Conservation (phyloP, 2,113 vertebrate genomes). For the Peromyscus californicus region DNA sequence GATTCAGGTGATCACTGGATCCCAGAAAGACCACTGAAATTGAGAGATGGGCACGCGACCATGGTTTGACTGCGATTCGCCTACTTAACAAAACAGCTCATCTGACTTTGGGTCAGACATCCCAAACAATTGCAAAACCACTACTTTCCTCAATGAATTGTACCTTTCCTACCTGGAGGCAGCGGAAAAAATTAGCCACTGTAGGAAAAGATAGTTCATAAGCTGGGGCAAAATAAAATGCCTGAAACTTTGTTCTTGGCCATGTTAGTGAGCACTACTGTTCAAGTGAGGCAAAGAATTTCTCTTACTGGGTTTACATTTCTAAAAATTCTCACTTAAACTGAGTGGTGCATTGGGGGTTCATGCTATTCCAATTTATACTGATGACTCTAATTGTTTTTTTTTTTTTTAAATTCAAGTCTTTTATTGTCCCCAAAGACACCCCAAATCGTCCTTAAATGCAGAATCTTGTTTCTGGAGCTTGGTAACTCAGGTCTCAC, state of each 20-base stretch:
- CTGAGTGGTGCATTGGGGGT: background rate
- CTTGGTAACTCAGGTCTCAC: no score
- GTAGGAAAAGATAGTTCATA: background rate
- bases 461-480: no score
- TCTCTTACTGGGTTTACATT: background rate
- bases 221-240: background rate
- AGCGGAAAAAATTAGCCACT: background rate
- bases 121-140: background rate
- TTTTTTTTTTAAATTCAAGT: no score
- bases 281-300: no score
- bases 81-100: background rate
- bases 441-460: no score
- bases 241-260: no score
- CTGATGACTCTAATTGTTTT: no score
- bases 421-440: no score
- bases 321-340: background rate
- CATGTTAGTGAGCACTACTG: no score
- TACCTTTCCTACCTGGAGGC: background rate
- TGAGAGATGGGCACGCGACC: background rate
- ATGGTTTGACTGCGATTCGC: background rate
- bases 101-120: background rate
- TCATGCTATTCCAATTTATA: background rate
- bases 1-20: background rate
- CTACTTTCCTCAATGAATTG: background rate
- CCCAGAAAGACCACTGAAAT: background rate